phyloP scores from a whole-genome alignment of 2,113 vertebrate genomes.

The Colius striatus region DNA sequence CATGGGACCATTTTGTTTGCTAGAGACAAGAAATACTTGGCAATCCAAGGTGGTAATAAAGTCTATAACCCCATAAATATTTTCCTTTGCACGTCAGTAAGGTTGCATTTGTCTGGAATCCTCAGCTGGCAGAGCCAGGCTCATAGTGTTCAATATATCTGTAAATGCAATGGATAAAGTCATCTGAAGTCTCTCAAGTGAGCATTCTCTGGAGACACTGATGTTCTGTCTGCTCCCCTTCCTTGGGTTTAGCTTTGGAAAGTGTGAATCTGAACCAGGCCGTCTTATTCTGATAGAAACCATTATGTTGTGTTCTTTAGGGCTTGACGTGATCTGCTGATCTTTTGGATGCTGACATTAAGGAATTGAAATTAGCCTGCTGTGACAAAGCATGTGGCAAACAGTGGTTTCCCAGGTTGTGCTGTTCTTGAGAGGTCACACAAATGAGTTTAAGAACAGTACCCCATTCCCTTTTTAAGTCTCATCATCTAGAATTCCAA shows the following conservation, averaged over 20 bases:
- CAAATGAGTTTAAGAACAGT: neutral
- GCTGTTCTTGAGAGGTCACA: accelerated
- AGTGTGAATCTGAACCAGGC: neutral
- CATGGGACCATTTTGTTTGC: neutral
- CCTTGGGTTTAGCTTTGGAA: neutral
- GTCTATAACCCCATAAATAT: neutral
- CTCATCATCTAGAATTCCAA: accelerated
- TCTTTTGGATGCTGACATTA: neutral
- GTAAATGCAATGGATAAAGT: neutral
- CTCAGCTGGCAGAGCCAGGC: neutral
- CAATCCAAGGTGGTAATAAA: neutral
- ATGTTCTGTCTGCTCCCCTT: neutral
- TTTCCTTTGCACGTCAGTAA: neutral
- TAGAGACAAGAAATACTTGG: neutral
- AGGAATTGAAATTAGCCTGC: neutral
- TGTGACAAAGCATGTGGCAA: neutral
- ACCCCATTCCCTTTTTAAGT: neutral
- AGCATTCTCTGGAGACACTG: neutral
- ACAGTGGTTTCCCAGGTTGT: neutral
- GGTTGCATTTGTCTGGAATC: accelerated
- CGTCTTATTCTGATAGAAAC: neutral
- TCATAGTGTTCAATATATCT: accelerated
- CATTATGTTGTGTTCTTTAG: neutral
- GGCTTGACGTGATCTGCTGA: too few relatives aligned
- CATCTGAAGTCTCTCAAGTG: neutral